These are phyloP conservation scores for Drosophila rellima DNA, from an alignment of 2,888 invertebrate species.

Conservation along the genomic window DNA sequence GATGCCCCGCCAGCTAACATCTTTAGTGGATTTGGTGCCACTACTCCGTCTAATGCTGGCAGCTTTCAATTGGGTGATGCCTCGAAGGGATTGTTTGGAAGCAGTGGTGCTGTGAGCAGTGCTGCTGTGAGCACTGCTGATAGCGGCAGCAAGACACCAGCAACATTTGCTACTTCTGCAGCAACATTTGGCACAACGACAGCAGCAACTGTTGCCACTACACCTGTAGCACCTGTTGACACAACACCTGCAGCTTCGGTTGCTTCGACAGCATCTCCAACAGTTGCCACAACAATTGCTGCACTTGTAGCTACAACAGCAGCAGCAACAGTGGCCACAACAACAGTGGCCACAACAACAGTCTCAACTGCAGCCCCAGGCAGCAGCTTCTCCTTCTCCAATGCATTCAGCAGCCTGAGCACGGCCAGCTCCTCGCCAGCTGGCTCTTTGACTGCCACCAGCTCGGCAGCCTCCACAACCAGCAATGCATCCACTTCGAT, in stretches of 20 bases:
- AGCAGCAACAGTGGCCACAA: constrained; percentile 14
- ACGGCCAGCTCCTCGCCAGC: constrained; percentile 33
- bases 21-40: constrained; percentile 10
- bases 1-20: constrained; percentile 20
- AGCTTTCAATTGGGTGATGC: not conserved
- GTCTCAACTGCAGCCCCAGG: constrained; percentile 23
- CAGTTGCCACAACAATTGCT: constrained; percentile 8
- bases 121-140: not conserved
- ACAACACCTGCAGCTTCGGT: constrained; percentile 13
- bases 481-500: constrained; percentile 28
- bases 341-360: constrained; percentile 7
- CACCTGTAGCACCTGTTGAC: constrained; percentile 15
- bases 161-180: not conserved
- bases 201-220: constrained; percentile 9
- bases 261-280: constrained; percentile 7
- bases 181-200: not conserved
- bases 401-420: constrained; percentile 54
- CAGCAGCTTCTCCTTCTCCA: constrained; percentile 68
- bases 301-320: constrained; percentile 13
- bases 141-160: constrained; percentile 1
- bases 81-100: constrained; percentile 13
- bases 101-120: not conserved
- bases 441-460: constrained; percentile 37
- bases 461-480: constrained; percentile 23
- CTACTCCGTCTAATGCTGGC: not conserved